Conservation (phyloP, 2,888 invertebrate species). For the Prenolepis imparis region DNA sequence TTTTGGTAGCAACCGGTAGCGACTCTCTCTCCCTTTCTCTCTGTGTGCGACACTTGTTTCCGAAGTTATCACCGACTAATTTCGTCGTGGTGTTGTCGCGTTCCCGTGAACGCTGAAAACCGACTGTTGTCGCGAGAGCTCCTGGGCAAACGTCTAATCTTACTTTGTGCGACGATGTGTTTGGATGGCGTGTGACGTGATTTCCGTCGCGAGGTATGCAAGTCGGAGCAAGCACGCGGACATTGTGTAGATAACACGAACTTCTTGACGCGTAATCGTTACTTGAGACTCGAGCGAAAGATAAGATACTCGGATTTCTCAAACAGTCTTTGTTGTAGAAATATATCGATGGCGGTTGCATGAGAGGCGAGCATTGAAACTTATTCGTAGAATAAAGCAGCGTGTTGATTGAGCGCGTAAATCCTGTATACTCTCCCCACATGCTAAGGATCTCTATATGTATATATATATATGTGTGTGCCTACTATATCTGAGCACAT, state of each 20-base stretch:
- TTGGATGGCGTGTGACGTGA: slow-evolving; percentile 53
- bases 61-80: slow-evolving; percentile 21
- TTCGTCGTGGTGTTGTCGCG: not conserved
- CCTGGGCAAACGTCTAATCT: slow-evolving; percentile 46
- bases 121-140: not conserved
- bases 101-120: slow-evolving; percentile 19
- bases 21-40: not conserved
- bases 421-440: not conserved
- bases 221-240: slow-evolving; percentile 10
- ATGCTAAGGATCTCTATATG: not conserved
- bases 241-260: slow-evolving; percentile 60
- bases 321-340: slow-evolving; percentile 24
- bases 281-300: slow-evolving; percentile 42
- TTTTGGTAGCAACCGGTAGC: slow-evolving; percentile 27
- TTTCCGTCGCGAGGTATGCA: slow-evolving; percentile 29
- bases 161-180: slow-evolving; percentile 28
- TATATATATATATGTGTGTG: not conserved
- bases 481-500: slow-evolving; percentile 22
- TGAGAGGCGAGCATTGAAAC: not conserved
- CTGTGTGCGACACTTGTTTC: slow-evolving; percentile 26
- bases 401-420: slow-evolving; percentile 3
- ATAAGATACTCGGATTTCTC: slow-evolving; percentile 57
- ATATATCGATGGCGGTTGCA: slow-evolving; percentile 37
- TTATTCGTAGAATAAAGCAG: not conserved
- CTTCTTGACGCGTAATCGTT: slow-evolving; percentile 48